Percentiles rank a stretch among this genome's conserved stretches.
Evolutionary conservation across 2,113 vertebrate genomes (phyloP).

Genomic region (Heterotilapia buettikoferi): DNA sequence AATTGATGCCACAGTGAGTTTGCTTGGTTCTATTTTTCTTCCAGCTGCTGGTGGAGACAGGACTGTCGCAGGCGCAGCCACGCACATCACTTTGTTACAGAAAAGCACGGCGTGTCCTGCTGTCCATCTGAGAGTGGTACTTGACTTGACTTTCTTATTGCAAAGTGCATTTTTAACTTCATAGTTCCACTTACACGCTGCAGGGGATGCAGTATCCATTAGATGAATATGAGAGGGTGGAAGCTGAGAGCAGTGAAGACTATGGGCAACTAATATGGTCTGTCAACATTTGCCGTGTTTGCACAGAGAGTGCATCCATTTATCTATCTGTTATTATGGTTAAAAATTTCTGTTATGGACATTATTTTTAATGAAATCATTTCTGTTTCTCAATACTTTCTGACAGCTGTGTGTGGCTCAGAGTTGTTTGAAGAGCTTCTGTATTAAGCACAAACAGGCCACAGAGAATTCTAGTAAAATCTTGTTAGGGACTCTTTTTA

Average conservation of each 20-base stretch:
- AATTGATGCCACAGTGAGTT: background rate
- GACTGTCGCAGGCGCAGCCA: slow-evolving; percentile 75
- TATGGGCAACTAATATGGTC: background rate
- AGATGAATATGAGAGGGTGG: background rate
- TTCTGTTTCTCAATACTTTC: background rate
- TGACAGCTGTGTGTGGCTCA: background rate
- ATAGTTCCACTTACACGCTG: background rate
- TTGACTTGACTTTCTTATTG: background rate
- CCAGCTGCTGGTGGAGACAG: slow-evolving; percentile 83
- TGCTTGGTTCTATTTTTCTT: background rate
- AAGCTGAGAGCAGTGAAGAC: background rate
- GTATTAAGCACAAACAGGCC: background rate
- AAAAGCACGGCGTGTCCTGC: slow-evolving; percentile 73
- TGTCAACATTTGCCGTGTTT: background rate
- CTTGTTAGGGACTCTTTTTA: background rate
- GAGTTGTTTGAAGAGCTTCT: background rate
- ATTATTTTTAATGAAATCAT: background rate
- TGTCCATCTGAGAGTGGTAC: slow-evolving; percentile 82
- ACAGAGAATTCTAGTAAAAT: background rate
- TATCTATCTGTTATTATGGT: background rate
- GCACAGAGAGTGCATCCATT: background rate
- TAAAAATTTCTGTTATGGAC: background rate
- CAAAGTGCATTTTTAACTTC: background rate
- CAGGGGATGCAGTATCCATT: background rate
- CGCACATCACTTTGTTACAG: slow-evolving; percentile 61